Evolutionary conservation across 2,888 invertebrate species (phyloP).

Genomic region (Augochlorella aurata): DNA sequence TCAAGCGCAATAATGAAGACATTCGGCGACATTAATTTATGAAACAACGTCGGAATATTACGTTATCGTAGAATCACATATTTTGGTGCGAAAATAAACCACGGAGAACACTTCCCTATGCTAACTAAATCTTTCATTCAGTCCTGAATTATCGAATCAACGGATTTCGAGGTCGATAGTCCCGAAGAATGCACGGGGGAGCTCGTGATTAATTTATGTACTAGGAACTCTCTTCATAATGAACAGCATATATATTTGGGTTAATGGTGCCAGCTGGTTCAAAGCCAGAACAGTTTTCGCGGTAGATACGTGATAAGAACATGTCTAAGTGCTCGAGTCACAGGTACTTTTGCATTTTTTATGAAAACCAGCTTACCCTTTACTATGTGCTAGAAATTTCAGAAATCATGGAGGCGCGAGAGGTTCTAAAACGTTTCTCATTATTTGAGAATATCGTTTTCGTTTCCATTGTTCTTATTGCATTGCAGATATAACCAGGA

Average conservation of each 20-base stretch:
- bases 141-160: constrained; percentile 52
- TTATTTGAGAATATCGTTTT: neutral
- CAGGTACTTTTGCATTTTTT: constrained; percentile 28
- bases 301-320: constrained; percentile 47
- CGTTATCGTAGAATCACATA: neutral
- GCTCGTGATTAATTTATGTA: constrained; percentile 61
- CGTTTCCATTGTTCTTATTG: neutral
- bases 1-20: neutral
- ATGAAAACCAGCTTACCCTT: constrained; percentile 15
- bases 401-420: neutral
- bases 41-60: neutral
- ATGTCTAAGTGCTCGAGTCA: constrained; percentile 32
- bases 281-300: constrained; percentile 58
- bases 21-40: neutral
- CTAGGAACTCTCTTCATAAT: constrained; percentile 54
- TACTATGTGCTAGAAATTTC: neutral
- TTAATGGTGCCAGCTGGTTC: constrained; percentile 68
- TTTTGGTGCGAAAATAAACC: constrained; percentile 30
- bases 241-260: constrained; percentile 64
- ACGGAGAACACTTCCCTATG: constrained; percentile 16
- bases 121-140: constrained; percentile 53
- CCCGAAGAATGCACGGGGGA: constrained; percentile 41
- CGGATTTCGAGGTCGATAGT: constrained; percentile 54
- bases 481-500: neutral
- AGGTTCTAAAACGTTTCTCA: neutral